Conservation (phyloP, 2,113 vertebrate species). For the Elaphurus davidianus region DNA sequence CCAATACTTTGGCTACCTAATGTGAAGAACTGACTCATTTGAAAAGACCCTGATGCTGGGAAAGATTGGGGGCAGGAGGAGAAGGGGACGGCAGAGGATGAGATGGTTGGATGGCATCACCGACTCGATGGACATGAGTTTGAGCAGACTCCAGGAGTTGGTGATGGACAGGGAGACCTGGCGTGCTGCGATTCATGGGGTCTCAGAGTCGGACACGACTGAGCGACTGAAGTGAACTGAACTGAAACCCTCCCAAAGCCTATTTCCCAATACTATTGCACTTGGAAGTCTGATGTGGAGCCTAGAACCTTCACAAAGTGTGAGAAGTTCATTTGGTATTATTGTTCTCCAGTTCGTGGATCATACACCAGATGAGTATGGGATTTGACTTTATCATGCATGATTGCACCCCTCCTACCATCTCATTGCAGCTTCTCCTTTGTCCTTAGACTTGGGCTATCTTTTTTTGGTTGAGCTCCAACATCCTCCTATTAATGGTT, state of each 20-base stretch:
- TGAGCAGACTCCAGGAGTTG: too few species aligned
- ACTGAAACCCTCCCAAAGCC: not conserved
- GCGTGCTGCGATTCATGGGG: not conserved
- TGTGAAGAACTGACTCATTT: too few species aligned
- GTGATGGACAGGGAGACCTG: not conserved
- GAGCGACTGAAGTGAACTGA: too few species aligned
- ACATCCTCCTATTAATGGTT: not conserved
- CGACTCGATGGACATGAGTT: too few species aligned
- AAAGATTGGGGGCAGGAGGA: too few species aligned
- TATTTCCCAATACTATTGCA: not conserved
- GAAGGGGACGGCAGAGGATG: too few species aligned
- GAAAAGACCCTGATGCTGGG: too few species aligned
- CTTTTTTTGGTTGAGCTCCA: not conserved
- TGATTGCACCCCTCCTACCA: not conserved
- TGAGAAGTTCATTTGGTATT: not conserved
- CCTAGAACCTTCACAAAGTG: not conserved
- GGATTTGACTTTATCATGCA: not conserved
- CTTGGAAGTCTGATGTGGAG: not conserved
- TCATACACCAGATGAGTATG: not conserved
- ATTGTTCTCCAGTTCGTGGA: not conserved
- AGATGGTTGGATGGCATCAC: too few species aligned
- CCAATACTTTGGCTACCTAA: too few species aligned
- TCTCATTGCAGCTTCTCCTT: not conserved
- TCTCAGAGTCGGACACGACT: not conserved
- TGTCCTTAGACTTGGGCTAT: not conserved